Base-by-base conservation (phyloP, 2,888 invertebrate genomes). In the Trissolcus japonicus region DNA sequence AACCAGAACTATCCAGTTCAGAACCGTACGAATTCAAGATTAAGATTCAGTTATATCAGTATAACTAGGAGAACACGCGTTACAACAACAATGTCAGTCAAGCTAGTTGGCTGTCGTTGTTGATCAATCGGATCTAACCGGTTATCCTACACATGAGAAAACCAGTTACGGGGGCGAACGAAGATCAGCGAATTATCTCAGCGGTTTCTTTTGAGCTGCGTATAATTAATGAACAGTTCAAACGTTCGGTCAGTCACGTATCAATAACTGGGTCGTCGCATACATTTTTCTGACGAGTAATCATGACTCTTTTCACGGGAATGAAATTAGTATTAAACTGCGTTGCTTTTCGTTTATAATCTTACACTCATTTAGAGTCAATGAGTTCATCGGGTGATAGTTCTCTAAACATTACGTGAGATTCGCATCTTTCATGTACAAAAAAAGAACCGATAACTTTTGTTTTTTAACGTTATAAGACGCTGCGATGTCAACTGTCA, bases 141-240 rank as follows among this genome's bases (percentile, higher is more conserved):
- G 66, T 66, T 73, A 21, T 41, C 7, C 17, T 50, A 55, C 50
- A 17, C 46, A 46, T 11, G 46, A 46, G 7, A 14, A 16, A 46
- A 16, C 16, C 46, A 35, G 35, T 35, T 25, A 25, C 25, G 25
- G 59, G 43, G 72, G 66, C 21, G 62, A 56, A 62, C 61, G 54
- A 71, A 62, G 71, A 62, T 56, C 62, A 56, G n/a, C 16, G 48
- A 71, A 63, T 71, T 71, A 71, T 71, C 62, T 41, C 17, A 6
- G 48, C 40, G 17, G 14, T 63, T 55, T 71, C 56, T 56, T 71
- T 63, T 43, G 19, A 14, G 11, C 16, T 4, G 41, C 19, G 14
- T 13, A 50, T 72, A 63, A 71, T 71, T 63, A 57, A 72, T 65
- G 65, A 53, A 35, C 48, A 41, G 51, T 66, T 66, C 68, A 68